A percentile compares a stretch with the other conserved stretches of the same genome.
Evolutionary conservation across 2,113 vertebrate genomes (phyloP).

Genomic region (Esox niger): DNA sequence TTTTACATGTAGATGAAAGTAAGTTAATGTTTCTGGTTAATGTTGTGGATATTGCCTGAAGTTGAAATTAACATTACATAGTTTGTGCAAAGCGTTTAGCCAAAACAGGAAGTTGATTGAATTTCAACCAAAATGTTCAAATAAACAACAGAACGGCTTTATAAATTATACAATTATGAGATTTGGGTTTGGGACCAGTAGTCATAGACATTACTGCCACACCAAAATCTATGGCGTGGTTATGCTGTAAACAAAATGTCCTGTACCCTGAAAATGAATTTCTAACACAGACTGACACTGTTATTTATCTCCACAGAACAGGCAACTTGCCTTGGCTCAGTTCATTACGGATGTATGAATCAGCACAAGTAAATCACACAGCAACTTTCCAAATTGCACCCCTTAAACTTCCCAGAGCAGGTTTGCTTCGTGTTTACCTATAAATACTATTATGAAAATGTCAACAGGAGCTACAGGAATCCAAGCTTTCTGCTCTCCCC

Average conservation of each 20-base stretch:
- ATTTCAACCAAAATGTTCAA: too few relatives aligned
- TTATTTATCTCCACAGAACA: neutral
- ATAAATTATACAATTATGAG: neutral
- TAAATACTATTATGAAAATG: slow-evolving; percentile 15
- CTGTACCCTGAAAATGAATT: too few relatives aligned
- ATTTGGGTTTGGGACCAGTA: neutral
- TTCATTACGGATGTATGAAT: neutral
- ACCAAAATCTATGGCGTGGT: too few relatives aligned
- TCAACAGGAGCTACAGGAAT: neutral
- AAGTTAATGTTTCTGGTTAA: too few relatives aligned
- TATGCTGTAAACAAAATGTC: too few relatives aligned
- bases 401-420: neutral
- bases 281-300: too few relatives aligned
- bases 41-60: too few relatives aligned
- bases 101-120: too few relatives aligned
- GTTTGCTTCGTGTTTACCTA: slow-evolving; percentile 20
- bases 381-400: slow-evolving; percentile 21
- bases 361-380: slow-evolving; percentile 1
- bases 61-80: too few relatives aligned
- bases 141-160: neutral
- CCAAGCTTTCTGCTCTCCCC: neutral
- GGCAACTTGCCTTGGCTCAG: neutral
- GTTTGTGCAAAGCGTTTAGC: too few relatives aligned
- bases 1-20: too few relatives aligned
- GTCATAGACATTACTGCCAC: neutral